Percentiles rank a stretch among this genome's conserved stretches.
Evolutionary conservation across 2,888 invertebrate genomes (phyloP).

Genomic region (Pinctada fucata): DNA sequence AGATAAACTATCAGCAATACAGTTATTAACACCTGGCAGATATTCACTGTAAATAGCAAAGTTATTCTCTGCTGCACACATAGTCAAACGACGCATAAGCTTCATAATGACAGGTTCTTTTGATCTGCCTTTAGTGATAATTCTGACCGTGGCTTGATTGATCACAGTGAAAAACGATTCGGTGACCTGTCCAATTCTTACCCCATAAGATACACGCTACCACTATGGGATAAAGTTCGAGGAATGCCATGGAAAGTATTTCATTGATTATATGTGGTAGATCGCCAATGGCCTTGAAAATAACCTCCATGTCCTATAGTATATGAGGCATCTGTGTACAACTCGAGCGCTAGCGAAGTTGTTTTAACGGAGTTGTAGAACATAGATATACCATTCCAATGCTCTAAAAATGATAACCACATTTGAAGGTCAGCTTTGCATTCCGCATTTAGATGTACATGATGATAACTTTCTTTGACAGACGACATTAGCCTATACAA

Average conservation of each 20-base stretch:
- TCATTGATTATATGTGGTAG: neutral
- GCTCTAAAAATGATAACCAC: conserved; percentile 18
- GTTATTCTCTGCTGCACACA: conserved; percentile 10
- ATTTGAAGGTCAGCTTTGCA: conserved; percentile 11
- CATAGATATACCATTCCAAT: conserved; percentile 33
- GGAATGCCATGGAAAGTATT: conserved; percentile 30
- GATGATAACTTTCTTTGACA: conserved; percentile 20
- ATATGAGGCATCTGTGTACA: neutral
- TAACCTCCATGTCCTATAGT: conserved; percentile 2
- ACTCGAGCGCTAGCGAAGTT: neutral
- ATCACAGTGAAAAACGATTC: conserved; percentile 40
- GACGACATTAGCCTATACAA: conserved; percentile 25
- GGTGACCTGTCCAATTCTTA: conserved; percentile 22
- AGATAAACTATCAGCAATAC: conserved; percentile 31
- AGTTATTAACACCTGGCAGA: conserved; percentile 24
- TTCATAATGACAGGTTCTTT: neutral
- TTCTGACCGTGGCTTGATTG: neutral
- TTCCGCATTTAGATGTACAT: conserved; percentile 13
- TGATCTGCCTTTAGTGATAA: neutral
- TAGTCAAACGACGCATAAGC: conserved; percentile 20
- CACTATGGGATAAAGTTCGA: conserved; percentile 21
- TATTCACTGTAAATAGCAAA: conserved; percentile 23
- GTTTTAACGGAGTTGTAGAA: conserved; percentile 20
- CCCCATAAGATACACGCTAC: neutral
- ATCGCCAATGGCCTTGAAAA: conserved; percentile 18